Evolutionary conservation across 2,113 vertebrate genomes (phyloP), one percentile per base, ranked within the genome.

Genomic region (Cnemophilus loriae): DNA sequence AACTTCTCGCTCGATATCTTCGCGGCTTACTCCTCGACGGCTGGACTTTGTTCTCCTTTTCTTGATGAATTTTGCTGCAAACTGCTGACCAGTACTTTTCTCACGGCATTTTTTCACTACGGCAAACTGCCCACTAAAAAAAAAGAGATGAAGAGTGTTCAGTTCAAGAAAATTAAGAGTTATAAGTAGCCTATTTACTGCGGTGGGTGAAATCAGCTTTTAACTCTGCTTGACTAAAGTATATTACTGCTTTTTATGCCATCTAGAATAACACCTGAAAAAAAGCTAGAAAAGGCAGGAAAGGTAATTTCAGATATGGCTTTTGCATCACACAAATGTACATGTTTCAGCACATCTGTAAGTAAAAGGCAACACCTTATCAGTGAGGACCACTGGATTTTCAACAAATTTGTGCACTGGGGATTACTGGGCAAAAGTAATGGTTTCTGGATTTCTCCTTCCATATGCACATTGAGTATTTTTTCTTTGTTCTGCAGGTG

Each of bases 1-100:
- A 60, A 99, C 99, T 98, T 99, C 99, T 28, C 99, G 97, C 95
- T 99, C 99, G 1, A 99, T 99, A 90, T 99, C 99, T 23, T 99
- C 99, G 15, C 98, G 98, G 69, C 98, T 98, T 70, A 99, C 99
- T 3, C 99, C 99, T 1, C 99, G 98, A 1, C 99, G 98, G 95
- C 99, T 99, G 33, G 99, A 99, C 91, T 99, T 99, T 1, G 99
- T 99, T 93, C 99, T 98, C 39, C 99, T 97, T 87, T 99, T 99
- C 97, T 99, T 99, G 98, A 99, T 99, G 96, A 99, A 99, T 82
- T 99, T 99, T 90, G 98, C 99, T 5, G 99, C 99, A 65, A 98
- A 99, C 47, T 99, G 99, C 35, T 97, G 94, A 3, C 98, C 98
- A 0, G 98, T 98, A 59, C 94, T 98, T 65, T 98, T 99, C 96